Base-by-base conservation (phyloP, 2,113 vertebrate genomes). In the Lanius collurio region DNA sequence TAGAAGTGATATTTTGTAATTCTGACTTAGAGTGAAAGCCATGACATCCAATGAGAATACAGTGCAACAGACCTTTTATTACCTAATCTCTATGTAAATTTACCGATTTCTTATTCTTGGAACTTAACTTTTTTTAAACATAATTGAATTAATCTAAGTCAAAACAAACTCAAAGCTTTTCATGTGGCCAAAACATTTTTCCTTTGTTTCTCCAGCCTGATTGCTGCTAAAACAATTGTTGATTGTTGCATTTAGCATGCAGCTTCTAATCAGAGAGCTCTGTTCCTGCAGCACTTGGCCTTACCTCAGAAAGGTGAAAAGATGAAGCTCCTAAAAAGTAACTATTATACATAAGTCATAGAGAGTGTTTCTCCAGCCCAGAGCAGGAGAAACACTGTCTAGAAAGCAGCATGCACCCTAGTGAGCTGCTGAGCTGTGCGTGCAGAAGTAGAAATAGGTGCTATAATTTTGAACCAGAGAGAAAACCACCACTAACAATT, bases 71-170 rank as follows among this genome's bases (percentile, higher is more conserved):
- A 95, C 83, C 71, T 81, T 85, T 95, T 92, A 96, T 94, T 96
- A 74, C 78, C 86, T 92, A 89, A 93, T 94, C 73, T 96, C 94
- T 93, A 89, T 84, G 93, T 78, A 93, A 93, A 94, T 96, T 9
- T 81, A 92, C 80, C 83, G 68, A 87, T 79, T 92, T 84, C 94
- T 89, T 42, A 80, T 88, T 84, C 77, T 74, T 91, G 37, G 18
- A 95, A 86, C 56, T 74, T 83, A 62, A 89, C 47, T 83, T 94
- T 78, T 83, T 87, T 69, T 4, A 68, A 91, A n/a, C 47, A 42
- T 60, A 83, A 89, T 89, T 90, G 73, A 91, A 92, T 96, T 94
- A 86, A 96, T 92, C 86, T 75, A 87, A 89, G 62, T 96, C 87
- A 87, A 73, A 84, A 63, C 69, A 92, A 92, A 64, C 3, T 6